Evolutionary conservation across 2,797 vertebrate species (phyloP).

Genomic region (Enoplosus armatus): DNA sequence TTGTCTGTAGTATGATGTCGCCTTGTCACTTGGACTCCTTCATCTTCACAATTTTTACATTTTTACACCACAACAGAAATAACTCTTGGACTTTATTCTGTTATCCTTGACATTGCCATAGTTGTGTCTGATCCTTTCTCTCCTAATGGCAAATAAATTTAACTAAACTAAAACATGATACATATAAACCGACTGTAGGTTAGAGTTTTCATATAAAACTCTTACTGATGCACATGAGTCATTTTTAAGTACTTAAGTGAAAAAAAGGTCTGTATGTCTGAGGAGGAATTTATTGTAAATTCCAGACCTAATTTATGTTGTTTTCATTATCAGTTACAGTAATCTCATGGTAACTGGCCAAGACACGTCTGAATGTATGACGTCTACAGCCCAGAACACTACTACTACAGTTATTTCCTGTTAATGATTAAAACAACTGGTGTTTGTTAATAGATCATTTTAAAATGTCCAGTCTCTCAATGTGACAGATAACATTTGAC

Average conservation of each 20-base stretch:
- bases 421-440: constrained; percentile 14
- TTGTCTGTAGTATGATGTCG: background rate
- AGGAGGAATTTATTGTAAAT: constrained; percentile 31
- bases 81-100: background rate
- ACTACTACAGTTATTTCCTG: background rate
- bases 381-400: background rate
- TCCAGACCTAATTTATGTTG: constrained; percentile 22
- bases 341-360: constrained; percentile 19
- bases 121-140: background rate
- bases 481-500: background rate
- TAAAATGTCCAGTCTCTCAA: background rate
- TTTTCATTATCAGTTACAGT: constrained; percentile 33
- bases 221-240: background rate
- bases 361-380: constrained; percentile 5
- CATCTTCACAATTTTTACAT: no score
- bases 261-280: background rate
- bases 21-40: background rate
- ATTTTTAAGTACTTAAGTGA: background rate
- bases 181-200: background rate
- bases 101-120: background rate
- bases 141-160: background rate
- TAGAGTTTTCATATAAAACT: constrained; percentile 6
- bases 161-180: background rate
- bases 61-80: background rate
- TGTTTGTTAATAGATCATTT: background rate